These are phyloP conservation scores for Capreolus pygargus DNA, from an alignment of 2,113 vertebrate species.

Conservation along the genomic window DNA sequence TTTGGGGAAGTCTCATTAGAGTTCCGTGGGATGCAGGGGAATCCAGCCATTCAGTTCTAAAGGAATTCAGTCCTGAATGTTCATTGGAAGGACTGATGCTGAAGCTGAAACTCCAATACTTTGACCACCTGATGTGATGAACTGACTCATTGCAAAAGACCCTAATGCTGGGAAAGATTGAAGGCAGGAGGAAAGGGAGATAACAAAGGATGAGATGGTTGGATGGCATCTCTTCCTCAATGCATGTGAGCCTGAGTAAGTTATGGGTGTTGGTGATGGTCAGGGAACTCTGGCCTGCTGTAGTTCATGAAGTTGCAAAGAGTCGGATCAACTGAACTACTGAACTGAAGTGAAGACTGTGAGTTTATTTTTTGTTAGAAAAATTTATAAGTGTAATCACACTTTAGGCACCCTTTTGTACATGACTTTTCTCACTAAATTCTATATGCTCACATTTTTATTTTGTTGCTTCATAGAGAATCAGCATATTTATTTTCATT, in stretches of 20 bases:
- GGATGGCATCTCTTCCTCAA: not conserved
- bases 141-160: not conserved
- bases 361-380: not conserved
- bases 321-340: not conserved
- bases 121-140: too few species aligned
- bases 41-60: too few species aligned
- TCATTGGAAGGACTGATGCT: too few species aligned
- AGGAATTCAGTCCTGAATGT: too few species aligned
- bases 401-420: not conserved
- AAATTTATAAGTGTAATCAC: not conserved
- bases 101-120: too few species aligned
- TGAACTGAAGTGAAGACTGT: not conserved
- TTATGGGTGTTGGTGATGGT: not conserved
- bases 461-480: not conserved
- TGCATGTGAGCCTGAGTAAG: fast-evolving
- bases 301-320: not conserved
- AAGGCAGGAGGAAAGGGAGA: not conserved
- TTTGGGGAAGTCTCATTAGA: too few species aligned
- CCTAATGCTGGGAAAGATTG: not conserved
- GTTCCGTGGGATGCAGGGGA: too few species aligned
- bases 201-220: not conserved
- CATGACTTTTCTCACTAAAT: not conserved
- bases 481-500: not conserved
- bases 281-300: not conserved
- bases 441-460: not conserved